phyloP scores from a whole-genome alignment of 2,797 vertebrate genomes.

The Acridotheres tristis region DNA sequence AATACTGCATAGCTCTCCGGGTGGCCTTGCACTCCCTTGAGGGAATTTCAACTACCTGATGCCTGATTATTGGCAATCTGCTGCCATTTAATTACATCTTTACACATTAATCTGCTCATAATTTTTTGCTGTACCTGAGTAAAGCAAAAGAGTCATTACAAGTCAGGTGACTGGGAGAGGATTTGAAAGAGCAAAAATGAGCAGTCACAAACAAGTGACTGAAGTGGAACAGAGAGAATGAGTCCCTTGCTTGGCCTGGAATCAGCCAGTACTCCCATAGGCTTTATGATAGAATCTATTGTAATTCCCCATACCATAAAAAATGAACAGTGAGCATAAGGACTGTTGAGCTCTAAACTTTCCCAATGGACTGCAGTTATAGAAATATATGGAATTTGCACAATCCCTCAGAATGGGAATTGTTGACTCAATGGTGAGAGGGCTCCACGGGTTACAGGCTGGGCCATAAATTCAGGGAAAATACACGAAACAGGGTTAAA shows the following conservation, averaged over 20 bases:
- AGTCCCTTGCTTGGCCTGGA: neutral
- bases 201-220: neutral
- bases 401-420: neutral
- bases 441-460: fast-evolving
- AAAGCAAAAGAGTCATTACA: neutral
- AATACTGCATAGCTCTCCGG: neutral
- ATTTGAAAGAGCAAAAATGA: neutral
- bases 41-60: neutral
- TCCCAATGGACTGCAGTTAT: neutral
- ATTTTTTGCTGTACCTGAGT: neutral
- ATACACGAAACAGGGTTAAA: neutral
- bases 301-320: neutral
- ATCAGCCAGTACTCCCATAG: neutral
- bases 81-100: neutral
- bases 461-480: neutral
- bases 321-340: neutral
- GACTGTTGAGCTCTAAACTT: neutral
- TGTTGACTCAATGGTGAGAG: neutral
- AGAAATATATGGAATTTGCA: neutral
- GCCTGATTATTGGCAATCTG: neutral
- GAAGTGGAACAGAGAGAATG: neutral
- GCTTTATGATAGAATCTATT: neutral
- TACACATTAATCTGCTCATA: neutral
- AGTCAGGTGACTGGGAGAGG: neutral
- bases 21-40: neutral